Evolutionary conservation across 2,888 invertebrate species (phyloP), one percentile per base, ranked within the genome.

Genomic region (Hyalella azteca): DNA sequence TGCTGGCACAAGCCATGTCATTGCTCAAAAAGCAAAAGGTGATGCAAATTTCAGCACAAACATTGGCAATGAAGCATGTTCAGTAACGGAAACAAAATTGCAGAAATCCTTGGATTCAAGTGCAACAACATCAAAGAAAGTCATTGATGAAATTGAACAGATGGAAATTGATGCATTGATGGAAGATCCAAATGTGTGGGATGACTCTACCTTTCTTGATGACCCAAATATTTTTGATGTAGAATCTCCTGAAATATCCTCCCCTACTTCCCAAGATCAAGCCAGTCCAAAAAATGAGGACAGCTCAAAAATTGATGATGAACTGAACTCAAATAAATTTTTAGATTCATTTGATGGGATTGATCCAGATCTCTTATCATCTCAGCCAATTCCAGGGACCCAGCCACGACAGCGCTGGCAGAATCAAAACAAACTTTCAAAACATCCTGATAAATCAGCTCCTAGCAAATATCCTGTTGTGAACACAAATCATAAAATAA

Each of bases 391-490:
- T 26, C 75, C 75, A 13, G 75, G 75, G 3, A 75, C 75, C 0
- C 75, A 75, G 29, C 75, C 75, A 75, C 19, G 75, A 39, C 75
- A 75, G 45, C 40, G 75, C 0, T 45, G 40, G 75, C 75, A 75
- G 45, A 75, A 75, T 26, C 19, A 75, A 19, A 26, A 15, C 73
- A 73, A 73, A 9, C 11, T 29, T 59, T 7, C 9, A 13, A 59
- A 22, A 11, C 11, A 59, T n/a, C 11, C 29, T 59, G 22, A 13
- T n/a, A 59, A 13, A 26, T 9, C 7, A n/a, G 59, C 29, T 9
- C 5, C 45, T 22, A 75, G 22, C 26, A 75, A 75, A 45, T 45
- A 45, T n/a, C 66, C 66, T 29, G 36, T 19, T 66, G 66, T 66
- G 13, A 15, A 11, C 9, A 11, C 45, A 45, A 45, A 45, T 45